A percentile compares a stretch with the other conserved stretches of the same genome.
These are phyloP conservation scores for Kryphioiulus occultus DNA, from an alignment of 2,888 invertebrate species.

Conservation along the genomic window DNA sequence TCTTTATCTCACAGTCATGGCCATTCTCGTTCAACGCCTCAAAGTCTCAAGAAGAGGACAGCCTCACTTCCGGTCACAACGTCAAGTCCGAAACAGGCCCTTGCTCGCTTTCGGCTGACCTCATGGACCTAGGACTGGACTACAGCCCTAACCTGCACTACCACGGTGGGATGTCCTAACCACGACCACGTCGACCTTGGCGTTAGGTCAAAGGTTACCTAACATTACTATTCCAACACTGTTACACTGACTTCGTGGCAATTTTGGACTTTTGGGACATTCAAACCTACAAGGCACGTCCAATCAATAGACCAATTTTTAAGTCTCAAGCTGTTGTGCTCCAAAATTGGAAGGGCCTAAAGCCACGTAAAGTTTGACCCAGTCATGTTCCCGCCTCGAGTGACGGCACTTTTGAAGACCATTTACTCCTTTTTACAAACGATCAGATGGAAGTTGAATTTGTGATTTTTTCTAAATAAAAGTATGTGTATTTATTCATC, in stretches of 20 bases:
- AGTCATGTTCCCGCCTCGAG: neutral
- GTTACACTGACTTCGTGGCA: neutral
- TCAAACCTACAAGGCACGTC: neutral
- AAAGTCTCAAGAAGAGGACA: neutral
- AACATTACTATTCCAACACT: neutral
- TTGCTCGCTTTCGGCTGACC: neutral
- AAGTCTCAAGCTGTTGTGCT: neutral
- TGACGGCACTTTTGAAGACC: neutral
- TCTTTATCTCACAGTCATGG: conserved; percentile 4
- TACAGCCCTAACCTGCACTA: neutral
- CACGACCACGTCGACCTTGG: neutral
- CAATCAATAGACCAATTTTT: neutral
- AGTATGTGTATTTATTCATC: neutral
- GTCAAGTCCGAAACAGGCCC: neutral
- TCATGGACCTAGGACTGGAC: conserved; percentile 28
- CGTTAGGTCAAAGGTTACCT: neutral
- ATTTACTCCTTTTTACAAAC: neutral
- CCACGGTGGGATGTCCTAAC: conserved; percentile 12
- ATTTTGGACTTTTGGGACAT: neutral
- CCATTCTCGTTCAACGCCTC: neutral
- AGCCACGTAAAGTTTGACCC: neutral
- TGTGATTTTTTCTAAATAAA: neutral
- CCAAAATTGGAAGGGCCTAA: neutral
- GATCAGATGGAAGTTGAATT: neutral
- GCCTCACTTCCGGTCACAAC: neutral